Base-by-base conservation (phyloP, 2,888 invertebrate genomes). In the Coelopa pilipes region DNA sequence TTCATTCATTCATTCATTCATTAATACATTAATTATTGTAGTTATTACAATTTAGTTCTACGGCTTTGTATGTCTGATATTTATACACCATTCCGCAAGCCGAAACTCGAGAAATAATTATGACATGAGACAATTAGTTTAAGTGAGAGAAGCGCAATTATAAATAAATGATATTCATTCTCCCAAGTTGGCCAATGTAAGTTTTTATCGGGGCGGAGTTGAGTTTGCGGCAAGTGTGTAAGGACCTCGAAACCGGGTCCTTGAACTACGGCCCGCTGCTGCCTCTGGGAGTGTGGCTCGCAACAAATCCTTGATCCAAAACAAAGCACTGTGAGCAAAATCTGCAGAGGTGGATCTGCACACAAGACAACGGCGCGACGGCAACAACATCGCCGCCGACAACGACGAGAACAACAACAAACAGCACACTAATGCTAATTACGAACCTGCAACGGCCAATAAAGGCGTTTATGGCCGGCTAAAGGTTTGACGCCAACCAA, bases 221-320 rank as follows among this genome's bases (percentile, higher is more conserved):
- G 34, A 7, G 34, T 7, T 34, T n/a, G 4, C 34, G 34, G 2
- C 7, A 4, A 4, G 34, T 34, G 2, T 34, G 34, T 34, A 34
- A 34, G 34, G 34, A 34, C 34, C 34, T 34, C 34, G 34, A 34
- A 34, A 34, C 2, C n/a, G 7, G 7, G 34, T 34, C 34, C 34
- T 34, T 4, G 34, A 34, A 34, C 34, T 34, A 34, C 34, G 34
- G 34, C 34, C 34, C 7, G 34, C 34, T 2, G 34, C 34, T 34
- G 34, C 34, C 4, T 34, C 34, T 34, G 34, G 34, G 34, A n/a
- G n/a, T n/a, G 34, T 34, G 24, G 57, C 24, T 21, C 12, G 57
- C 57, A 59, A 59, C 11, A 9, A 21, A 59, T 59, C 57, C 57
- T 59, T 59, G 57, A 59, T 59, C 57, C 24, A 59, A 59, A 59